Base-by-base conservation (phyloP, 2,113 vertebrate genomes). In the Tragulus kanchil region DNA sequence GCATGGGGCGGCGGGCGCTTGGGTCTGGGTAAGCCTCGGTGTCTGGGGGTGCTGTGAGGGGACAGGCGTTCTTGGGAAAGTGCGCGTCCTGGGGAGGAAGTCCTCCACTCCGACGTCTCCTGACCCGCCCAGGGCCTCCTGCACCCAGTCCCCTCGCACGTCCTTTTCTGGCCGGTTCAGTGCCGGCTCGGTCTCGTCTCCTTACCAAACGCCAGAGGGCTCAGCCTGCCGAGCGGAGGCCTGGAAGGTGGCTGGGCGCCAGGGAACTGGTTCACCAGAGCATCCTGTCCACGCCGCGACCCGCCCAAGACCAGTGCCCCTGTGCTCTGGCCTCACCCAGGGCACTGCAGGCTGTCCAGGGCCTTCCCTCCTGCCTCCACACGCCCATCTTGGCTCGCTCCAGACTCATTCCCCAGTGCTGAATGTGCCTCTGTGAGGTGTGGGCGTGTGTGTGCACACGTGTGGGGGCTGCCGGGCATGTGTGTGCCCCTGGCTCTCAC, bases 351-450 rank as follows among this genome's bases (percentile, higher is more conserved):
- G 36, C 36, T 36, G 36, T 36, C 36, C 67, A 19, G 16, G 28
- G 17, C 45, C 56, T 31, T 3, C 52, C 10, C 52, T 56, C 28
- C 28, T 12, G 16, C 77, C 17, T 62, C 62, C 62, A 26, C 12
- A 1, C 9, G 15, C 50, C 10, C 26, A 15, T 26, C 48, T 48
- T 15, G 4, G 8, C n/a, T 19, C 26, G 3, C 50, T 1, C 45
- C 2, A 2, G 31, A 3, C 52, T 6, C 5, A 16, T 3, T 50
- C 11, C 15, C 48, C 14, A 1, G 73, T 16, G 45, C 4, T 1
- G 14, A 1, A 25, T 15, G 25, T 50, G 17, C 28, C 16, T 31
- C 26, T 0, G 3, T 1, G 5, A 6, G 42, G 75, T 8, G 0
- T 10, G 26, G 25, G 25, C 9, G 2, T 25, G 17, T 2, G n/a